Evolutionary conservation across 2,797 vertebrate species (phyloP).

Genomic region (Cryptoblepharus egeriae): DNA sequence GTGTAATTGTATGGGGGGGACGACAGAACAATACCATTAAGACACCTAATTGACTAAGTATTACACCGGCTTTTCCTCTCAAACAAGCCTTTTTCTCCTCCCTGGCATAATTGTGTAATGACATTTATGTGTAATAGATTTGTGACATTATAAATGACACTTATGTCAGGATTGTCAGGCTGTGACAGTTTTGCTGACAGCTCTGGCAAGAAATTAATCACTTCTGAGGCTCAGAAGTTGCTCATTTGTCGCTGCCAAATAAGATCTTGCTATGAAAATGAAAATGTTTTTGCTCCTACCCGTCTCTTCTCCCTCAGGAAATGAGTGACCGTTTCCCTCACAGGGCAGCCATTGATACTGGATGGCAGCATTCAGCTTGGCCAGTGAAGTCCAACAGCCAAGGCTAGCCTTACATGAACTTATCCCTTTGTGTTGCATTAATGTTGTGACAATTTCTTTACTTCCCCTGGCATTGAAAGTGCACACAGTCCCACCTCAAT

Average conservation of each 20-base stretch:
- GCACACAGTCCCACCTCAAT: too few species aligned
- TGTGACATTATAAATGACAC: slow-evolving; percentile 81
- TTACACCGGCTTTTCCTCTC: slow-evolving; percentile 51
- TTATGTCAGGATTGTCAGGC: slow-evolving; percentile 76
- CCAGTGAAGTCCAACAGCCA: background rate
- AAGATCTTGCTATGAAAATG: slow-evolving; percentile 59
- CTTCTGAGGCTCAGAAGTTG: slow-evolving; percentile 75
- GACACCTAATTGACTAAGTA: slow-evolving; percentile 69
- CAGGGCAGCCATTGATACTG: background rate
- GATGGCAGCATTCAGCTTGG: background rate
- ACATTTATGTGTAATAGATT: slow-evolving; percentile 78
- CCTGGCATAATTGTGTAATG: slow-evolving; percentile 77
- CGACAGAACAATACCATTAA: slow-evolving; percentile 63
- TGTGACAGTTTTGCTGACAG: slow-evolving; percentile 77
- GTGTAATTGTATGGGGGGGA: slow-evolving; percentile 62
- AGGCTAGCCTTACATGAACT: background rate
- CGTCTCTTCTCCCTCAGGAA: background rate
- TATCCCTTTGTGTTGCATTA: background rate
- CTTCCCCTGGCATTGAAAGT: too few species aligned
- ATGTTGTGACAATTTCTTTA: too few species aligned
- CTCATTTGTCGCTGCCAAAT: slow-evolving; percentile 77
- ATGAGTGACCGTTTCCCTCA: background rate
- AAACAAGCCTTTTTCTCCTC: slow-evolving; percentile 58
- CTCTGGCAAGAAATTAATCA: slow-evolving; percentile 80
- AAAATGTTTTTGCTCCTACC: slow-evolving; percentile 3